Base-by-base conservation (phyloP, 2,888 invertebrate species). In the Sminthurinus aureus region DNA sequence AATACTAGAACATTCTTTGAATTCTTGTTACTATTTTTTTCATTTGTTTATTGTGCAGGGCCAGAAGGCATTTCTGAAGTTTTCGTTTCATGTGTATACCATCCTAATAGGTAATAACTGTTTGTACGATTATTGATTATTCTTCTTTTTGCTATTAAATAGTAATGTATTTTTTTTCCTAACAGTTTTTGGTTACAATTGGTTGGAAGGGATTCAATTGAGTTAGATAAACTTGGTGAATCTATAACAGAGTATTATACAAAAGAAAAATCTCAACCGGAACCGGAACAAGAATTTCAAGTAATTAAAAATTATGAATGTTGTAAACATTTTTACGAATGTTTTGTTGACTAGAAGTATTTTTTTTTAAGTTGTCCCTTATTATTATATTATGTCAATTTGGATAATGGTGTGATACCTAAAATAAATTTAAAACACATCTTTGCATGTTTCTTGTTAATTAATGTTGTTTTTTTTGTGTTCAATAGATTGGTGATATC, bases 231-330 rank as follows among this genome's bases (percentile, higher is more conserved):
- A 78, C 91, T 98, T 58, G 95, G 96, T 8, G 92, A 93, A 9
- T 92, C 94, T 84, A 97, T 98, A 96, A 96, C 96, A 0, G 93
- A 93, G 6, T 96, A 95, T 90, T 97, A 97, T 89, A 91, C 91
- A 73, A 91, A 92, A 75, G 85, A 93, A 94, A 95, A 94, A 89
- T 91, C 79, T 38, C 81, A 85, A 51, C 64, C 80, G 0, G 82
- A 85, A 58, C 84, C 85, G 15, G 83, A 86, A 76, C 83, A 84
- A n/a, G 89, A 87, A 92, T 58, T 18, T 58, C 58, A 58, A 18
- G 38, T 38, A 38, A 38, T 38, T 38, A 1, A 38, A 38, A 38
- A 38, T 38, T 4, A 38, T 38, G 6, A 38, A 4, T 38, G 6
- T 38, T 38, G 6, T 38, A 38, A 38, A 38, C n/a, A n/a, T n/a